A percentile compares a stretch with the other conserved stretches of the same genome.
Evolutionary conservation across 1,140 invertebrate species (phyloP).

Genomic region (Teleopsis dalmanni): DNA sequence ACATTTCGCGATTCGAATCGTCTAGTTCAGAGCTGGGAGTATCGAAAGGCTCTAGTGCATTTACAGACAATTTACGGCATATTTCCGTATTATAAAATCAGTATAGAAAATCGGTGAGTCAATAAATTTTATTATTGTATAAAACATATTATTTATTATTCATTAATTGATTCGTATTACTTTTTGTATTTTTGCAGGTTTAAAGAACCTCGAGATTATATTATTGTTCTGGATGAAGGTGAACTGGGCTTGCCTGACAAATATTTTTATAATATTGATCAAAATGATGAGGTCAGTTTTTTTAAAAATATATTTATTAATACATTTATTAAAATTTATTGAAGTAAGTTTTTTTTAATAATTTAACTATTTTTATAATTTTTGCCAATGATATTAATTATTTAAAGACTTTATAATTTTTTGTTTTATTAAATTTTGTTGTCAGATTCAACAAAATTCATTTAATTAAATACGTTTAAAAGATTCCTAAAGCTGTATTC

Average conservation of each 20-base stretch:
- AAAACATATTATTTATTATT: background rate
- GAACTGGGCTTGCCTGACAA: conserved; percentile 39
- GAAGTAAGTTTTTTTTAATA: background rate
- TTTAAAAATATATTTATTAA: background rate
- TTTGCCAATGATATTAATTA: background rate
- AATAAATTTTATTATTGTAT: background rate
- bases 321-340: background rate
- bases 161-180: background rate
- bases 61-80: conserved; percentile 36
- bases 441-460: no score
- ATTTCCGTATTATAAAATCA: conserved; percentile 38
- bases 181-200: conserved; percentile 15
- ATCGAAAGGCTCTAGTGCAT: conserved; percentile 25
- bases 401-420: background rate
- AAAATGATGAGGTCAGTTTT: conserved; percentile 31
- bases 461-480: no score
- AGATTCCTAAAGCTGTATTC: no score
- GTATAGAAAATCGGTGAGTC: conserved; percentile 29
- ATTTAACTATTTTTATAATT: background rate
- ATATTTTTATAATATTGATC: conserved; percentile 35
- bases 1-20: conserved; percentile 26
- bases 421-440: background rate
- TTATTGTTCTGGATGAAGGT: conserved; percentile 38
- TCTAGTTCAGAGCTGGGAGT: conserved; percentile 33
- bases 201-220: conserved; percentile 36